Evolutionary conservation across 92 coral and sea anemone species (phyloP), one percentile per base, ranked within the genome.

Genomic region (Zoanthus sansibaricus): DNA sequence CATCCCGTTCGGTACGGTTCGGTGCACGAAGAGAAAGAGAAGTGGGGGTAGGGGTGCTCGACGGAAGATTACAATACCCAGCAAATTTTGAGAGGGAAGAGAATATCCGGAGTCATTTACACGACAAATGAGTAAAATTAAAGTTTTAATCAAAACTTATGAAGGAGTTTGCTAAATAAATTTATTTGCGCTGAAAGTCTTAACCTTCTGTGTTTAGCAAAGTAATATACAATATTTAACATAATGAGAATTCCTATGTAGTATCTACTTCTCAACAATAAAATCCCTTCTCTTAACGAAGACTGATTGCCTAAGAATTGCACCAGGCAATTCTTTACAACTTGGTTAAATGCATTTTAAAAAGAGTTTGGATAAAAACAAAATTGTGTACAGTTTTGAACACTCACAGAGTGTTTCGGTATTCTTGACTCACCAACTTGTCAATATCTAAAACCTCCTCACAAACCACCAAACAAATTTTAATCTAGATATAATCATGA

Each of bases 371-470:
- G 69, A 17, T 62, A 62, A 62, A 62, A 49, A 49, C 8, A 62
- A 62, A 7, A 20, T 16, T 5, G 33, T 30, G 49, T 32, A 10
- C 45, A 30, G 67, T 11, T 42, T 37, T 21, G 13, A 61, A 78
- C 83, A 78, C 83, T 78, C 83, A 55, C 83, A 78, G 83, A 78
- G 83, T 78, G 83, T 56, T 78, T 56, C 0, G 59, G 33, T 47
- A 58, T 15, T 45, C 66, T 70, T 15, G 71, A 78, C 83, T n/a
- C 44, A 20, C 67, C 20, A 14, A 32, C 18, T 56, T 14, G 71
- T 33, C 56, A n/a, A 14, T 33, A 32, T 49, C 70, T 78, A n/a
- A 31, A 6, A 17, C 62, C 20, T 59, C 42, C 42, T 37, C 42
- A 69, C 52, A 78, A 78, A 78, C 47, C 16, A 58, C 51, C 72